These are phyloP conservation scores for Nycticorax nycticorax DNA, from an alignment of 2,113 vertebrate genomes.

Conservation along the genomic window DNA sequence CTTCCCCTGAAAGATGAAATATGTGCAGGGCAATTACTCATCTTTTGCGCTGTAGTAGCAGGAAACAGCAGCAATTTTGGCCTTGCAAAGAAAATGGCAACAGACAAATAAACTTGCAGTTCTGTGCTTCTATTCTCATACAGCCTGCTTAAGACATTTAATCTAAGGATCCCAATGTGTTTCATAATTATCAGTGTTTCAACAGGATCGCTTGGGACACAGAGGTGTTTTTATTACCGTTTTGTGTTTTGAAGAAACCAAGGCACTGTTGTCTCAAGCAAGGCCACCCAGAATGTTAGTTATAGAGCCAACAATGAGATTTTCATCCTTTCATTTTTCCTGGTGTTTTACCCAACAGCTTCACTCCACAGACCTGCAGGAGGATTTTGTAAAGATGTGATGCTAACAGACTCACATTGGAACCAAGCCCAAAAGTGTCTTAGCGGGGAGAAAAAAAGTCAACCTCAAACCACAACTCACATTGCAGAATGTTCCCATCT, in stretches of 20 bases:
- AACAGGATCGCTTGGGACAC: neutral
- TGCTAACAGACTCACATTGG: neutral
- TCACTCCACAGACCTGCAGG: neutral
- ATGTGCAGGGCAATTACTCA: neutral
- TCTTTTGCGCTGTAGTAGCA: neutral
- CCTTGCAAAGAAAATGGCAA: neutral
- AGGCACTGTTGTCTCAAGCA: neutral
- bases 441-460: neutral
- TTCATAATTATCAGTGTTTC: neutral
- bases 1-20: neutral
- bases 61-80: neutral
- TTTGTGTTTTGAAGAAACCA: neutral
- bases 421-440: constrained; percentile 14
- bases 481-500: constrained; percentile 51
- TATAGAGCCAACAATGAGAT: neutral
- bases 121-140: neutral
- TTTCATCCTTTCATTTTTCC: neutral
- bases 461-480: constrained; percentile 35
- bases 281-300: neutral
- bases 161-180: neutral
- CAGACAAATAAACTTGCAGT: neutral
- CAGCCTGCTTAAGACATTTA: neutral
- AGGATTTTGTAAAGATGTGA: neutral
- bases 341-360: neutral
- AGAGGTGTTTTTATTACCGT: neutral